A percentile compares a stretch with the other conserved stretches of the same genome.
phyloP scores from a whole-genome alignment of 2,113 vertebrate genomes.

The Vimba vimba region DNA sequence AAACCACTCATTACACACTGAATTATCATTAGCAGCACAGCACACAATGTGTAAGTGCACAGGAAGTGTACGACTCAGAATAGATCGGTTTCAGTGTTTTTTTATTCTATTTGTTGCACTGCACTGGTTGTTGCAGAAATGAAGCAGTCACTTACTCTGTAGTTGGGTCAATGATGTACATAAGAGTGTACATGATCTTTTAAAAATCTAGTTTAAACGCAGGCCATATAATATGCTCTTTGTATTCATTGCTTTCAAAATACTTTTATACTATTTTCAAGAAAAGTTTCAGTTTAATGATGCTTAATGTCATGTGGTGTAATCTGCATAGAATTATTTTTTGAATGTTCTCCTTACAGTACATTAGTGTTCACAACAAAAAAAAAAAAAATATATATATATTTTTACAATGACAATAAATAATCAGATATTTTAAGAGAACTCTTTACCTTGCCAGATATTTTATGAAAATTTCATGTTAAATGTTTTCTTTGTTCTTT shows the following conservation, averaged over 20 bases:
- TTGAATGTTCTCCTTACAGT: neutral
- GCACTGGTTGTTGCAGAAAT: neutral
- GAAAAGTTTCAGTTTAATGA: neutral
- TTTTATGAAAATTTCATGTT: neutral
- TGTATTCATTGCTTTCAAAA: neutral
- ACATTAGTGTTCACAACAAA: neutral
- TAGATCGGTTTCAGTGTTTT: neutral
- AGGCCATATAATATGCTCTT: neutral
- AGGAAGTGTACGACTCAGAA: neutral
- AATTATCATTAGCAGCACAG: slow-evolving; percentile 26
- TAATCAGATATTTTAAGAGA: neutral
- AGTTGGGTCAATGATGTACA: neutral
- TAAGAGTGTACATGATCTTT: neutral
- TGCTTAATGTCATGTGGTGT: neutral
- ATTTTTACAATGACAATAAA: neutral
- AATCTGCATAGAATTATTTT: neutral
- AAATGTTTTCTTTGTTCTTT: neutral
- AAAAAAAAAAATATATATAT: no score
- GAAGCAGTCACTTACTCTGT: neutral
- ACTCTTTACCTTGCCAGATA: neutral
- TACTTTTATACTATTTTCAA: neutral
- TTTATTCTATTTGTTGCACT: slow-evolving; percentile 5
- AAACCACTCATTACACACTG: slow-evolving; percentile 38
- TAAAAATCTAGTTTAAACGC: neutral
- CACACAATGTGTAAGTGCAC: slow-evolving; percentile 28